Evolutionary conservation across 2,113 vertebrate genomes (phyloP).

Genomic region (Pampusana beccarii): DNA sequence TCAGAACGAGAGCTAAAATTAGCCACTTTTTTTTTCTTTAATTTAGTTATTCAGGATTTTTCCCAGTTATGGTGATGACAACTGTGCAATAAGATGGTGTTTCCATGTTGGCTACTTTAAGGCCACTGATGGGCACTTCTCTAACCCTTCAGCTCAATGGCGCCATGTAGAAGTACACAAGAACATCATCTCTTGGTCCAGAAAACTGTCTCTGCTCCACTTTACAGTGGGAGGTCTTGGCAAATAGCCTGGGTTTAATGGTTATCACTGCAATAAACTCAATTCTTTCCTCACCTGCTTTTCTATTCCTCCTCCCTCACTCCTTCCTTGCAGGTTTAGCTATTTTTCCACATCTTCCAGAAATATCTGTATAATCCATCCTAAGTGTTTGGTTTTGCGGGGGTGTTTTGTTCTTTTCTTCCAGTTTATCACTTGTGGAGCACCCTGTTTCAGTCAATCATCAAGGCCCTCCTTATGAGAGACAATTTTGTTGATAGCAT

Average conservation of each 20-base stretch:
- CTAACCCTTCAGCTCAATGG: not conserved
- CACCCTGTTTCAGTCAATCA: not conserved
- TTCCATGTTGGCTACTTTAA: not conserved
- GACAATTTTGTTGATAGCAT: not conserved
- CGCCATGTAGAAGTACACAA: accelerated
- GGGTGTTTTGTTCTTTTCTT: too few relatives aligned
- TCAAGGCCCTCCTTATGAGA: not conserved
- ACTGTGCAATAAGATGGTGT: accelerated
- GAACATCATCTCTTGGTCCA: not conserved
- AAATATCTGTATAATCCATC: not conserved
- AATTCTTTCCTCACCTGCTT: not conserved
- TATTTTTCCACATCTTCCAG: not conserved
- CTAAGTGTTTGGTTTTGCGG: not conserved
- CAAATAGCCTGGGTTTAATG: not conserved
- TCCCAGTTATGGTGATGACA: not conserved
- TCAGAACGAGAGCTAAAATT: not conserved
- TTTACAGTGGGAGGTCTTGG: not conserved
- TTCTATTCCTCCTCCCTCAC: not conserved
- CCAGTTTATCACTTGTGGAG: not conserved
- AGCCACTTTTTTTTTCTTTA: not conserved
- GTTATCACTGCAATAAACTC: not conserved
- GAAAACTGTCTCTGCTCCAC: not conserved
- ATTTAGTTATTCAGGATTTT: not conserved
- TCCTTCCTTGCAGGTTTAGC: not conserved
- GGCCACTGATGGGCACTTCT: not conserved